These are phyloP conservation scores for Corvus hawaiiensis DNA, from an alignment of 2,113 vertebrate genomes.

Conservation along the genomic window DNA sequence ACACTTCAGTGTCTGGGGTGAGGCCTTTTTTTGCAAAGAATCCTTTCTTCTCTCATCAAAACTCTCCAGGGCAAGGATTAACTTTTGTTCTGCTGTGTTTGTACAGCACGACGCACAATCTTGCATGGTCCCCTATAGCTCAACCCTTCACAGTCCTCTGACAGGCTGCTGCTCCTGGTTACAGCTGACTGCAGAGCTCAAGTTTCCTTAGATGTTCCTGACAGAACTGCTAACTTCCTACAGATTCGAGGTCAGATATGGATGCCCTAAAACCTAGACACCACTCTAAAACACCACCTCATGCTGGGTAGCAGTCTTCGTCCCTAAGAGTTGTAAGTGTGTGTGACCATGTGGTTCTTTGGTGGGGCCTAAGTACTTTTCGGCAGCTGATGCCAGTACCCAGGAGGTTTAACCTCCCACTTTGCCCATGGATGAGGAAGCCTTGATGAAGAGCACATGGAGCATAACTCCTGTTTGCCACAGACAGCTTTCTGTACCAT, in stretches of 20 bases:
- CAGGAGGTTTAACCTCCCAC: not conserved
- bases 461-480: not conserved
- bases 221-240: not conserved
- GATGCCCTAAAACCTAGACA: not conserved
- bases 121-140: not conserved
- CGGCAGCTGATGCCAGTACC: not conserved
- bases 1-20: constrained; percentile 13
- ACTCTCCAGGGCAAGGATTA: constrained; percentile 36
- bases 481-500: not conserved
- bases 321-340: not conserved
- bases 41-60: constrained; percentile 19
- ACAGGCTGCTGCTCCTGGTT: not conserved
- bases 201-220: not conserved
- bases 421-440: not conserved
- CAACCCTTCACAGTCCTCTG: not conserved
- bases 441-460: not conserved
- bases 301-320: not conserved
- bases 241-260: not conserved
- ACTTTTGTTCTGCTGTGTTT: constrained; percentile 46
- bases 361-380: not conserved
- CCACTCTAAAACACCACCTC: not conserved
- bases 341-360: not conserved
- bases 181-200: not conserved
- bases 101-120: not conserved
- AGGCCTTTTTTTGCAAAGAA: constrained; percentile 46